These are phyloP conservation scores for Geococcyx californianus DNA, from an alignment of 2,113 vertebrate species.

Conservation along the genomic window DNA sequence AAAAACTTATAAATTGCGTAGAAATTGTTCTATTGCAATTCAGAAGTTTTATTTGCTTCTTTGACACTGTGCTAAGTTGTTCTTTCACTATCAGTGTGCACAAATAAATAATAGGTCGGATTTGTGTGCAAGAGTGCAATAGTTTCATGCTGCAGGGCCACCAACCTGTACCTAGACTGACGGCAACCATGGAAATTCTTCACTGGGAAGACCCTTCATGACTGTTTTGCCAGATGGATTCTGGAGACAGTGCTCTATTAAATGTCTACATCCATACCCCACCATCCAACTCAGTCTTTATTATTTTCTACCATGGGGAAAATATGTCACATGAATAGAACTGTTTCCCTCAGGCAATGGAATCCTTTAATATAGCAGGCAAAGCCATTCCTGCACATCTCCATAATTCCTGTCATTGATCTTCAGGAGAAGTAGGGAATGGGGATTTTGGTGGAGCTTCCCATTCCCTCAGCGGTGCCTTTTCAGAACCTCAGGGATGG, in stretches of 20 bases:
- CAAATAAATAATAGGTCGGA: not conserved
- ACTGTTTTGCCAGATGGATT: not conserved
- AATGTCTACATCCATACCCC: not conserved
- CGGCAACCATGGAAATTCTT: not conserved
- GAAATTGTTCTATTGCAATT: constrained; percentile 14
- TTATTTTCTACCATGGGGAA: not conserved
- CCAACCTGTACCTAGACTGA: not conserved
- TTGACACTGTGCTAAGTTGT: not conserved
- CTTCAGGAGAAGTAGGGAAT: not conserved
- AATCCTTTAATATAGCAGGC: not conserved
- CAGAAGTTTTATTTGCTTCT: constrained; percentile 19
- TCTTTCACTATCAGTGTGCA: not conserved
- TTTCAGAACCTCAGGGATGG: not conserved
- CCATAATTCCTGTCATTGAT: not conserved
- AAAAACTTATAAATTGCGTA: constrained; percentile 11
- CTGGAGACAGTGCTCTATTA: not conserved
- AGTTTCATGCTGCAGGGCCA: not conserved
- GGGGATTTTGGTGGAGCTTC: not conserved
- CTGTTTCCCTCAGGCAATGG: not conserved
- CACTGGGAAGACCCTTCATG: not conserved
- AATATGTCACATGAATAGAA: not conserved
- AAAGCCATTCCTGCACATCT: not conserved
- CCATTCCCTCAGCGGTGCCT: not conserved
- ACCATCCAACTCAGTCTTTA: not conserved
- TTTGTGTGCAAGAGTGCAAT: not conserved